A percentile compares a stretch with the other conserved stretches of the same genome.
Conservation (phyloP, 53 echinoderm and acorn worm genomes). For the Henricia sp. region DNA sequence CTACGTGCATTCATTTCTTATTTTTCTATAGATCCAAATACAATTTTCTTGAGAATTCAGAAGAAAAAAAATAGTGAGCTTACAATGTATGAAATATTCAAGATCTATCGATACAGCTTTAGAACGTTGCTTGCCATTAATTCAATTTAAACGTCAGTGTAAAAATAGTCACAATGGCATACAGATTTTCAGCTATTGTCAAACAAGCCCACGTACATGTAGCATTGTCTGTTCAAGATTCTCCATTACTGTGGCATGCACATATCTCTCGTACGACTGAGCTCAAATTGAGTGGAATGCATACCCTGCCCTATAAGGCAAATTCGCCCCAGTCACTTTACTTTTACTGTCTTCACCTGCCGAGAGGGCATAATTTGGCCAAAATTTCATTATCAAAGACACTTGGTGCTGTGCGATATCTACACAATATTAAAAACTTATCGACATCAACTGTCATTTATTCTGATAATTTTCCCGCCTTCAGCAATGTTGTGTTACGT, state of each 20-base stretch:
- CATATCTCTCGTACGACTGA: neutral
- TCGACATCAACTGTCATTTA: no score
- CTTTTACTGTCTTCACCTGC: conserved; percentile 43
- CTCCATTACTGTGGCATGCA: neutral
- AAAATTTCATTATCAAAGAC: conserved; percentile 11
- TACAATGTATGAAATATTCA: neutral
- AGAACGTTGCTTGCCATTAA: neutral
- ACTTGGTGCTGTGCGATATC: neutral
- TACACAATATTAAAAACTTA: neutral
- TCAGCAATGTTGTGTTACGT: no score
- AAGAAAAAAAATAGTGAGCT: neutral
- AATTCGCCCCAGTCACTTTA: neutral
- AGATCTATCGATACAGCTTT: neutral
- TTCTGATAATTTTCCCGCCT: no score
- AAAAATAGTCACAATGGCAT: neutral
- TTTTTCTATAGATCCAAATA: no score
- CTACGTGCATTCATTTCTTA: no score
- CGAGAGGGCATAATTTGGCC: conserved; percentile 38
- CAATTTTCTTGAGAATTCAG: no score
- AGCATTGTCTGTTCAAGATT: neutral
- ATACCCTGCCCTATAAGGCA: conserved; percentile 36
- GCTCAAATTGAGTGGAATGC: conserved; percentile 57
- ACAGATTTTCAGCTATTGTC: neutral
- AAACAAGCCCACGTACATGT: neutral
- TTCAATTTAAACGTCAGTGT: neutral